These are phyloP conservation scores for Battus philenor DNA, from an alignment of 1,140 invertebrate genomes.

Conservation along the genomic window DNA sequence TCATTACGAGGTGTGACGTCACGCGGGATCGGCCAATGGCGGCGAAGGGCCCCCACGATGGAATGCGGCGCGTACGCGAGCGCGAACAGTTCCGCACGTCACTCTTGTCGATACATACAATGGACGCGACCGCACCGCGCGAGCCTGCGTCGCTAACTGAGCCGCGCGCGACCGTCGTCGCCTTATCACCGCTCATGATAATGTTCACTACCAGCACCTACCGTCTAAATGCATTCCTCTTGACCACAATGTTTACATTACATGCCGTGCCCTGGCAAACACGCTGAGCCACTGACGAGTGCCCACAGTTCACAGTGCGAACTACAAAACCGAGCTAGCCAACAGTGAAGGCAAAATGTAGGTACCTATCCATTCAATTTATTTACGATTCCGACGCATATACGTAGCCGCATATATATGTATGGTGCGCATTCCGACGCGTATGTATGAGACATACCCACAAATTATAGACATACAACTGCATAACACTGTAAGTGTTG, in stretches of 20 bases:
- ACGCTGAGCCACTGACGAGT: constrained; percentile 41
- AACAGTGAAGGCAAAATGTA: constrained; percentile 59
- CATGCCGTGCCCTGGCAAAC: constrained; percentile 38
- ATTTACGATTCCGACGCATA: constrained; percentile 67
- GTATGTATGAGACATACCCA: constrained; percentile 56
- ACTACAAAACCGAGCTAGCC: constrained; percentile 42
- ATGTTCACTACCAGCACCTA: constrained; percentile 67
- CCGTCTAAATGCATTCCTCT: constrained; percentile 70
- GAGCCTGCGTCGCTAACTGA: constrained; percentile 70
- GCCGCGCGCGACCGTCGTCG: constrained; percentile 56
- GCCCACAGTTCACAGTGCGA: constrained; percentile 43
- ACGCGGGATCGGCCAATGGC: constrained; percentile 79
- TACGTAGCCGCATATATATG: constrained; percentile 33
- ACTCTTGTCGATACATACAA: constrained; percentile 39
- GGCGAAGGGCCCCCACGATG: constrained; percentile 82
- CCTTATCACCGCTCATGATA: constrained; percentile 73
- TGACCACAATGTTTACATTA: constrained; percentile 71
- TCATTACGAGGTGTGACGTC: constrained; percentile 88
- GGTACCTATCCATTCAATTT: constrained; percentile 69
- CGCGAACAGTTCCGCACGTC: constrained; percentile 62
- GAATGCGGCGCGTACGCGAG: constrained; percentile 80
- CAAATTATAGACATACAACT: constrained; percentile 48
- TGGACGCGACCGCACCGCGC: constrained; percentile 64
- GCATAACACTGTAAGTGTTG: constrained; percentile 17
- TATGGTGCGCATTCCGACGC: constrained; percentile 62